Evolutionary conservation across 2,888 invertebrate genomes (phyloP).

Genomic region (Cataglyphis rosenhaueri): DNA sequence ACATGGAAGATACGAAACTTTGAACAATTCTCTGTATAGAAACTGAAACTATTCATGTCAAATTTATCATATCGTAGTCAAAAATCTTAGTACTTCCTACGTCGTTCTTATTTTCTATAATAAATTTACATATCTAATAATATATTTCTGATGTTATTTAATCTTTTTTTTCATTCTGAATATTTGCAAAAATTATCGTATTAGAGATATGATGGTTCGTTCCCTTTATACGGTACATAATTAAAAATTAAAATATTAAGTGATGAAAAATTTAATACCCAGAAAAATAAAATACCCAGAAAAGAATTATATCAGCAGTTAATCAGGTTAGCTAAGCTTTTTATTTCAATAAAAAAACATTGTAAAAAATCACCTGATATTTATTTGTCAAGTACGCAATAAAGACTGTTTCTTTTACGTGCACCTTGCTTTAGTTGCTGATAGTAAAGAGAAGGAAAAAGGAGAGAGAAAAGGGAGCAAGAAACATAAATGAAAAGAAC

Average conservation of each 20-base stretch:
- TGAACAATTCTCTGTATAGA: not conserved
- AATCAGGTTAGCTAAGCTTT: not conserved
- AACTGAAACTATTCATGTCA: not conserved
- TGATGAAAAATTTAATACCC: not conserved
- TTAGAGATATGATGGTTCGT: not conserved
- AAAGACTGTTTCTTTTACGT: conserved; percentile 21
- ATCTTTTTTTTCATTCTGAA: not conserved
- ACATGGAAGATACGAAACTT: not conserved
- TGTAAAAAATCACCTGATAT: conserved; percentile 20
- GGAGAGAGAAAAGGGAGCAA: not conserved
- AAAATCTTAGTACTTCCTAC: not conserved
- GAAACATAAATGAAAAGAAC: conserved; percentile 5
- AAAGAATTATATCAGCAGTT: not conserved
- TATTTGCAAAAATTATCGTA: not conserved
- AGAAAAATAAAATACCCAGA: not conserved
- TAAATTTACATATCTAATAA: not conserved
- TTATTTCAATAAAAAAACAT: not conserved
- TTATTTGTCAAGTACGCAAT: conserved; percentile 8
- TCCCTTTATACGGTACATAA: not conserved
- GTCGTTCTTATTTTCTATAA: not conserved
- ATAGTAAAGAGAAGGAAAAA: not conserved
- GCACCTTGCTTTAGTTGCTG: conserved; percentile 3
- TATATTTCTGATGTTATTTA: not conserved
- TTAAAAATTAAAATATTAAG: not conserved
- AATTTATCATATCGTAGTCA: not conserved